Base-by-base conservation (phyloP, 2,113 vertebrate genomes). In the Ctenodactylus gundi region DNA sequence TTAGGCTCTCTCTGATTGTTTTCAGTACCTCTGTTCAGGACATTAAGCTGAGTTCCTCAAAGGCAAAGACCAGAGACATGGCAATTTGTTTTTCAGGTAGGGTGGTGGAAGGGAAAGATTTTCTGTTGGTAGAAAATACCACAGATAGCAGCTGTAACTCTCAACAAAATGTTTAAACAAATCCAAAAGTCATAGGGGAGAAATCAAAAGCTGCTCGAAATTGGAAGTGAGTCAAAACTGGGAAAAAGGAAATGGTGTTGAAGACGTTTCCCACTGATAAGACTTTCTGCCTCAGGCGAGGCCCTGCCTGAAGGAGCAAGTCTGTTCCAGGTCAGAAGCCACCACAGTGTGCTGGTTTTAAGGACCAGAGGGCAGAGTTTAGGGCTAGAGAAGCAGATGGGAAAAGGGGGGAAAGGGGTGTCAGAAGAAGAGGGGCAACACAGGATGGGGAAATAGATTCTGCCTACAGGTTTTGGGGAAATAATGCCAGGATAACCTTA, bases 151-250 rank as follows among this genome's bases (percentile, higher is more conserved):
- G 29, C 17, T 53, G 53, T 1, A 41, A 65, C 58, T 91, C 31
- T 78, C 83, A 9, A 80, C 8, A 80, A 64, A 51, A 57, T 39
- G 29, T 9, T 46, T 57, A 90, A 81, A 53, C 27, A 70, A 77
- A 27, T 75, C 44, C 13, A 77, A 10, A 92, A 72, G 34, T 90
- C 34, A 72, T n/a, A 64, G 34, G 44, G 72, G 15, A 76, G 51
- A 90, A 88, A 77, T 3, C 27, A 57, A 92, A 91, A 20, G 4
- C 41, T 67, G 34, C 21, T 4, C 72, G 36, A 90, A 68, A 34
- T 7, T 78, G 64, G 67, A 92, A 41, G 11, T 58, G 13, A 90
- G 36, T 88, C 57, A 94, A 90, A 94, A 90, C 0, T 55, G 64
- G 55, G 60, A 89, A 78, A 70, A 60, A 94, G 70, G n/a, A 78